Evolutionary conservation across 1,140 invertebrate species (phyloP).

Genomic region (Panulirus ornatus): DNA sequence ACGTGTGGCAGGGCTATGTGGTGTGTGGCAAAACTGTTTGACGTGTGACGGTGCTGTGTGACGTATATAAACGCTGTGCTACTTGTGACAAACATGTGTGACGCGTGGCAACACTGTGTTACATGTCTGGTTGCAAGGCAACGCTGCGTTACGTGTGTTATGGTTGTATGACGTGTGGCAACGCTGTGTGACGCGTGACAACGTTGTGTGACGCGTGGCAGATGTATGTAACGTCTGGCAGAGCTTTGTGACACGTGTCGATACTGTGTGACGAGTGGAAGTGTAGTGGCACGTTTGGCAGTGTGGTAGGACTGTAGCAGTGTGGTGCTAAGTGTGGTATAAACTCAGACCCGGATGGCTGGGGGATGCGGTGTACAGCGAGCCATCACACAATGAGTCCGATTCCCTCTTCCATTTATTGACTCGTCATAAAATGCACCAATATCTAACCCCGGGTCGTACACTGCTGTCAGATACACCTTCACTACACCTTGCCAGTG

Average conservation of each 20-base stretch:
- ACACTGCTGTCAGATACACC: no score
- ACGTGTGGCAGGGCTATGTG: not conserved
- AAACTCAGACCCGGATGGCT: no score
- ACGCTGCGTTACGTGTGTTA: not conserved
- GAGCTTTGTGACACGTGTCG: not conserved
- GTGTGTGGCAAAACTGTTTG: not conserved
- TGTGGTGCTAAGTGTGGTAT: no score
- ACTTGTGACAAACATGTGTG: no score
- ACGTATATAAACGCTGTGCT: not conserved
- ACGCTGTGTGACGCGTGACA: not conserved
- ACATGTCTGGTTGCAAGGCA: not conserved
- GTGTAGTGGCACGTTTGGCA: not conserved
- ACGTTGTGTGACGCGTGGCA: not conserved
- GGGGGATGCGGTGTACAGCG: no score
- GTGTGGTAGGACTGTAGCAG: not conserved
- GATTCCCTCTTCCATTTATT: no score
- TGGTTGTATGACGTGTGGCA: not conserved
- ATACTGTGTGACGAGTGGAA: not conserved
- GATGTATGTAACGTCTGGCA: no score
- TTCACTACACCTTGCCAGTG: no score
- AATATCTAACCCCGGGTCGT: no score
- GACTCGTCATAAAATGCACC: no score
- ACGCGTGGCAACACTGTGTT: not conserved
- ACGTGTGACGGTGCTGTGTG: not conserved
- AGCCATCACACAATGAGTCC: no score